Evolutionary conservation across 2,888 invertebrate genomes (phyloP).

Genomic region (Tachystola acroxantha): DNA sequence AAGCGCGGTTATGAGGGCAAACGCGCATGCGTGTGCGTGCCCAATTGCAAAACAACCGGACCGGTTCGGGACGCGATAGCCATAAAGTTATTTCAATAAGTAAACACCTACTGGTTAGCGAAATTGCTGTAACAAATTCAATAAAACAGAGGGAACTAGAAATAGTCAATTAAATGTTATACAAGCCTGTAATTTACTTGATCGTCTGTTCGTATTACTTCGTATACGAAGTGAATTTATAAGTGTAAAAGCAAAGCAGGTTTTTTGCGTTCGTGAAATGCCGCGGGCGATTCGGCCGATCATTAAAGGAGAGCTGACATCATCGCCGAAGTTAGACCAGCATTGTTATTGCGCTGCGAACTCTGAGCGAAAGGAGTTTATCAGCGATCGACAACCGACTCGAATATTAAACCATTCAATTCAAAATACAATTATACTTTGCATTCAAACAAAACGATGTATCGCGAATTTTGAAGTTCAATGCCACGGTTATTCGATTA

Average conservation of each 20-base stretch:
- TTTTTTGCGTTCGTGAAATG: constrained; percentile 53
- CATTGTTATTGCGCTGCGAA: constrained; percentile 58
- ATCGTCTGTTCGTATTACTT: constrained; percentile 22
- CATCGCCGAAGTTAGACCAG: constrained; percentile 61
- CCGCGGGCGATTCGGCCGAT: constrained; percentile 44
- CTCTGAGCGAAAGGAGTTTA: constrained; percentile 54
- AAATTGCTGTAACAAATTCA: constrained; percentile 26
- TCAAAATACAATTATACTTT: constrained; percentile 34
- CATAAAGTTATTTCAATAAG: constrained; percentile 46
- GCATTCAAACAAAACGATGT: constrained; percentile 25
- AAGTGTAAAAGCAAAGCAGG: constrained; percentile 29
- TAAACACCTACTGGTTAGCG: constrained; percentile 32
- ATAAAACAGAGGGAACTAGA: constrained; percentile 21
- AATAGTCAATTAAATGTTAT: constrained; percentile 25
- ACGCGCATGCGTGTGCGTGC: constrained; percentile 51
- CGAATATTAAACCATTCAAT: constrained; percentile 54
- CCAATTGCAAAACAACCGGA: constrained; percentile 59
- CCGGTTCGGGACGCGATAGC: constrained; percentile 43
- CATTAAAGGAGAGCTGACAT: constrained; percentile 71
- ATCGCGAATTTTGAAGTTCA: constrained; percentile 51
- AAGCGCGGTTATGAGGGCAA: constrained; percentile 37
- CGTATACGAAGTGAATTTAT: constrained; percentile 30
- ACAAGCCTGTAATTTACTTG: constrained; percentile 21
- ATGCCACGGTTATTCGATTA: constrained; percentile 52
- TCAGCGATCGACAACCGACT: constrained; percentile 32